Evolutionary conservation across 2,113 vertebrate species (phyloP).

Genomic region (Notechis scutatus): DNA sequence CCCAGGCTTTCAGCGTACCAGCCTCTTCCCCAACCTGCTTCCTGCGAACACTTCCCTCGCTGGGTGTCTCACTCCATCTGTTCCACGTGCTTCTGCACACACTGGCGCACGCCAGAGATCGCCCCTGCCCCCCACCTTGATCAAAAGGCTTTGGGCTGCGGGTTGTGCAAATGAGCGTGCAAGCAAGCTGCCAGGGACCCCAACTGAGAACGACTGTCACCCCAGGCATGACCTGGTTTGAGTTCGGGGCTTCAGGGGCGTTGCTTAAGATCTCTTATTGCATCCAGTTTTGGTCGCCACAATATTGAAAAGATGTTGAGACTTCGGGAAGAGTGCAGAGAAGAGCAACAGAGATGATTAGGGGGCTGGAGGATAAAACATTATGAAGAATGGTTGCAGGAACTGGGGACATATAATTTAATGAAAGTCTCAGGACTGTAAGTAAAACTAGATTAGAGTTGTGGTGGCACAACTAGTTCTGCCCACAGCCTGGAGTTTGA

Average conservation of each 20-base stretch:
- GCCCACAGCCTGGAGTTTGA: too few species aligned
- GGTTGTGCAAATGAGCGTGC: background rate
- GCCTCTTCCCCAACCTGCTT: background rate
- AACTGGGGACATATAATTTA: background rate
- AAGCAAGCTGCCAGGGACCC: background rate
- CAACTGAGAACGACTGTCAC: background rate
- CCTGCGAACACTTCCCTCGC: constrained; percentile 5
- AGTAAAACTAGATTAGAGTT: too few species aligned
- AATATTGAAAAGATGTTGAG: background rate
- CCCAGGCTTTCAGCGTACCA: background rate
- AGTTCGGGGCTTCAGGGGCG: background rate
- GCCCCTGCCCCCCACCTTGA: background rate
- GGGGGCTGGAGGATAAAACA: background rate
- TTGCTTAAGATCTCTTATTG: background rate
- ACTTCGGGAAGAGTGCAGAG: background rate
- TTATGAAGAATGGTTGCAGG: background rate
- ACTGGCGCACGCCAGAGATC: background rate
- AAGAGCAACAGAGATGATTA: background rate
- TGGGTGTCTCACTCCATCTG: constrained; percentile 16
- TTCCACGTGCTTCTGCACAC: background rate
- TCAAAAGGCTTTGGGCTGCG: background rate
- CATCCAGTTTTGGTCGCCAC: background rate
- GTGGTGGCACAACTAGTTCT: too few species aligned
- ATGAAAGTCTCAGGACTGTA: background rate
- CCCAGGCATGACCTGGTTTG: background rate